phyloP scores from a whole-genome alignment of 2,797 vertebrate genomes.

The Eidolon dupreanum region DNA sequence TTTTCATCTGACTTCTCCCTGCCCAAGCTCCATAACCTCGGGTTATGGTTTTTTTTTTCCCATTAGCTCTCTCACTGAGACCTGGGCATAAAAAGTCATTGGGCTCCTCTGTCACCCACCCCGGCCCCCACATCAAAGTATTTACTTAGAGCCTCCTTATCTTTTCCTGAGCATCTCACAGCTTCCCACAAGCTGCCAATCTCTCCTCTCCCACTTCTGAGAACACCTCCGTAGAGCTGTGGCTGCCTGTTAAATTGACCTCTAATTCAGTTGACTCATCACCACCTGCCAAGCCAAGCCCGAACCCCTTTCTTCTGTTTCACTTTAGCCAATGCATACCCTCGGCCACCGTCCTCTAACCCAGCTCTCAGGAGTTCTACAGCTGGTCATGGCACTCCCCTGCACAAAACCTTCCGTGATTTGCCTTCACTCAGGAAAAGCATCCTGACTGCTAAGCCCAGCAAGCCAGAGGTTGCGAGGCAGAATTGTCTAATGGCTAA shows the following conservation, averaged over 20 bases:
- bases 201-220: conserved; percentile 2
- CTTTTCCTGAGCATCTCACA: neutral
- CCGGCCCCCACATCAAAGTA: no score
- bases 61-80: conserved; percentile 16
- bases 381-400: rapidly evolving
- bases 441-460: neutral
- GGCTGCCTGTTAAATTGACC: neutral
- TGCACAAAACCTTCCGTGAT: neutral
- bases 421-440: neutral
- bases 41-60: conserved; percentile 24
- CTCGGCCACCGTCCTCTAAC: neutral
- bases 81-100: neutral
- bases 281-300: neutral
- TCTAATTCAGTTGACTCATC: neutral
- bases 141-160: neutral
- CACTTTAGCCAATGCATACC: neutral
- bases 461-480: neutral
- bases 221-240: neutral
- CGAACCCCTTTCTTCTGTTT: neutral
- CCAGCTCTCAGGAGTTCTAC: neutral
- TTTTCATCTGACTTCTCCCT: conserved; percentile 43
- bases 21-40: neutral
- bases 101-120: neutral
- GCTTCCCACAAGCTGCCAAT: neutral
- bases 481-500: neutral